Evolutionary conservation across 1,140 invertebrate genomes (phyloP).

Genomic region (Nasonia longicornis): DNA sequence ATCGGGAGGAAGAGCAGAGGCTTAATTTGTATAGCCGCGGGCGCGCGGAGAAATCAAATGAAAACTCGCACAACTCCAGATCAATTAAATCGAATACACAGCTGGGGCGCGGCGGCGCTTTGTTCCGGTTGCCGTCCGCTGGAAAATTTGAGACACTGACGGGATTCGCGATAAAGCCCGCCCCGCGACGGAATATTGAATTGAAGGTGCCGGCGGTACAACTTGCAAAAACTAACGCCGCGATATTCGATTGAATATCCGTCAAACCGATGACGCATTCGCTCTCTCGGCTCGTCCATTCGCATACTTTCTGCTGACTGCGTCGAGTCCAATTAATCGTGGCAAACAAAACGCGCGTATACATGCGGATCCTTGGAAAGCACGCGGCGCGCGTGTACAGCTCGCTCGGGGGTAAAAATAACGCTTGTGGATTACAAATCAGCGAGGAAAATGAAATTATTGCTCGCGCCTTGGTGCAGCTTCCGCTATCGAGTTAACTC

Average conservation of each 20-base stretch:
- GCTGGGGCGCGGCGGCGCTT: neutral
- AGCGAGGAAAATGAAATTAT: constrained; percentile 14
- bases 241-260: neutral
- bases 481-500: constrained; percentile 14
- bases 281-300: neutral
- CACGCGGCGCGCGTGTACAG: no score
- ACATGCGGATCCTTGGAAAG: no score
- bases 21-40: neutral
- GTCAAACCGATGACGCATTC: neutral
- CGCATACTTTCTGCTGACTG: no score
- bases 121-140: neutral
- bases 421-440: neutral
- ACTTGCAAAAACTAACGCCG: neutral
- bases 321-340: no score
- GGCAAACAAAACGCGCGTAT: no score
- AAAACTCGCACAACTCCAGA: neutral
- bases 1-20: neutral
- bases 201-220: neutral
- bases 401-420: no score
- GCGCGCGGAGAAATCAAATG: neutral
- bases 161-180: neutral
- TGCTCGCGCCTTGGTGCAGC: neutral
- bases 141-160: neutral
- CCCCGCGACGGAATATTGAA: neutral
- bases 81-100: neutral